Percentiles rank a stretch among this genome's conserved stretches.
Evolutionary conservation across 2,113 vertebrate species (phyloP).

Genomic region (Romanogobio albipinnatus): DNA sequence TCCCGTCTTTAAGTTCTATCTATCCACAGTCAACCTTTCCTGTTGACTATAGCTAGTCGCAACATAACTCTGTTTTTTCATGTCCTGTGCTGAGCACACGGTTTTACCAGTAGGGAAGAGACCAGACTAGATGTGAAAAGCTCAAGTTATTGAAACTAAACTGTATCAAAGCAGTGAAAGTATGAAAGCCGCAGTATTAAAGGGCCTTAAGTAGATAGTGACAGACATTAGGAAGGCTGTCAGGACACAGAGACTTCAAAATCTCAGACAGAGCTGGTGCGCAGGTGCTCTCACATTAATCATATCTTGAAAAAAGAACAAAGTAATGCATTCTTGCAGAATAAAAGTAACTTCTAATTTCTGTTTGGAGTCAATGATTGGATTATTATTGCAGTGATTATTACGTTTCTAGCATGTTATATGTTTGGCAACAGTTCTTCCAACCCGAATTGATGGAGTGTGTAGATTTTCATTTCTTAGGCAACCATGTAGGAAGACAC

Average conservation of each 20-base stretch:
- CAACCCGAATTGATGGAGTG: no score
- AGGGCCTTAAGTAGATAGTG: not conserved
- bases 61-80: slow-evolving; percentile 49
- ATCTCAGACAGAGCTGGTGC: not conserved
- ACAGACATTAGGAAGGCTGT: slow-evolving; percentile 9
- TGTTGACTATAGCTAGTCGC: slow-evolving; percentile 45
- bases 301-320: not conserved
- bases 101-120: slow-evolving; percentile 46
- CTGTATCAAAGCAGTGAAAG: slow-evolving; percentile 1
- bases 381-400: no score
- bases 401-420: no score
- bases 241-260: not conserved
- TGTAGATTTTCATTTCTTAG: no score
- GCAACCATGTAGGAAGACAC: no score
- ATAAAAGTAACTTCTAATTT: no score
- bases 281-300: not conserved
- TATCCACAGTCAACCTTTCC: slow-evolving; percentile 18
- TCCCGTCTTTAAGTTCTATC: slow-evolving; percentile 4
- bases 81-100: slow-evolving; percentile 43
- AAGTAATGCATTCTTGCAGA: no score
- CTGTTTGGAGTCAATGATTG: no score
- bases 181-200: not conserved
- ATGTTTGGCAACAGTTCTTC: no score
- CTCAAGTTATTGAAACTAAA: slow-evolving; percentile 1
- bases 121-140: slow-evolving; percentile 48